phyloP scores from a whole-genome alignment of 2,113 vertebrate genomes.

The Festucalex cinctus region DNA sequence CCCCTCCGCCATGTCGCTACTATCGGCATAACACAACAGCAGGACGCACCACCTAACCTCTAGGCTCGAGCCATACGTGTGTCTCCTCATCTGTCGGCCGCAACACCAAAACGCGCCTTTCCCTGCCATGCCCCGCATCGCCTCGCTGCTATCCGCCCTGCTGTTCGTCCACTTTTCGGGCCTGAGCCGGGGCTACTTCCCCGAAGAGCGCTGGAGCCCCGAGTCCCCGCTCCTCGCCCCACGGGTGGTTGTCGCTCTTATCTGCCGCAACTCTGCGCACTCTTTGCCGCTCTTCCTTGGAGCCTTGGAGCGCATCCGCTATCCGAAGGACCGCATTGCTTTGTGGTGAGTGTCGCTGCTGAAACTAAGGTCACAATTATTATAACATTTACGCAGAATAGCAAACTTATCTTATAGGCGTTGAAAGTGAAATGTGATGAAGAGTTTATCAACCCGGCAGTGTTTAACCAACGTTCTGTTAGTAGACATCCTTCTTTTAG shows the following conservation, averaged over 20 bases:
- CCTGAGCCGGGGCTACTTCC: slow-evolving; percentile 73
- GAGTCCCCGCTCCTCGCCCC: slow-evolving; percentile 81
- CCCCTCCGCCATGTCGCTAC: slow-evolving; percentile 38
- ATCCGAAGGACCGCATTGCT: slow-evolving; percentile 81
- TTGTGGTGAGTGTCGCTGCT: slow-evolving; percentile 76
- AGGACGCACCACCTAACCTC: slow-evolving; percentile 1
- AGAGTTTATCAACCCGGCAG: background rate
- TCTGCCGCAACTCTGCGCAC: slow-evolving; percentile 84
- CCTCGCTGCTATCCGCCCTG: slow-evolving; percentile 53
- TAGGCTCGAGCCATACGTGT: background rate
- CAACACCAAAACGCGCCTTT: slow-evolving; percentile 12
- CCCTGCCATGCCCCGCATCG: slow-evolving; percentile 61
- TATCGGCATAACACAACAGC: slow-evolving; percentile 59
- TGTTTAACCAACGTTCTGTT: background rate
- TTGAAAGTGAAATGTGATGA: background rate
- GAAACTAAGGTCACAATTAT: background rate
- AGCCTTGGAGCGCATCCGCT: slow-evolving; percentile 76
- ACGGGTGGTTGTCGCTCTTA: slow-evolving; percentile 76
- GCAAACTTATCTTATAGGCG: background rate
- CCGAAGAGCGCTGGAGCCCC: slow-evolving; percentile 85
- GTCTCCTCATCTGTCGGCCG: slow-evolving; percentile 32
- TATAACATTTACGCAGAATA: background rate
- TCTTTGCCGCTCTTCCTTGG: slow-evolving; percentile 81
- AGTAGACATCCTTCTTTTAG: background rate
- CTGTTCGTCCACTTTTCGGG: slow-evolving; percentile 58